Percentiles rank a stretch among this genome's conserved stretches.
These are phyloP conservation scores for Leptoclinus maculatus DNA, from an alignment of 2,797 vertebrate species.

Conservation along the genomic window DNA sequence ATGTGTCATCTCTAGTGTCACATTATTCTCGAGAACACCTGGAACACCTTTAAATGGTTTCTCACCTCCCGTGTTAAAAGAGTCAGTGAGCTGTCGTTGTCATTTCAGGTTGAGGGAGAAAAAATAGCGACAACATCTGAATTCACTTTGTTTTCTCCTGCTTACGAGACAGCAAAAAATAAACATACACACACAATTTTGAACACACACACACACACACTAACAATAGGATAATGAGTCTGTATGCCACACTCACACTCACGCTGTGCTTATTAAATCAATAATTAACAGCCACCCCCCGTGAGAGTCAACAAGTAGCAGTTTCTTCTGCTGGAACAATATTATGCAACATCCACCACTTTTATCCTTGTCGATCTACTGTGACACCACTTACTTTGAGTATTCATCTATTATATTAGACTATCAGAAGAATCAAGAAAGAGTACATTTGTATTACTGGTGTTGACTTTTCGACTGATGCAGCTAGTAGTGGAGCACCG, in stretches of 20 bases:
- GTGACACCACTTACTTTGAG: constrained; percentile 14
- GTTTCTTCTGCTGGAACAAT: constrained; percentile 41
- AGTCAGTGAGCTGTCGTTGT: neutral
- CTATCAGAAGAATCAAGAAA: constrained; percentile 1
- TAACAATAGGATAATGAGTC: constrained; percentile 36
- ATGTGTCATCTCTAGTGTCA: neutral
- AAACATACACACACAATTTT: neutral
- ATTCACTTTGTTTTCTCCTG: neutral
- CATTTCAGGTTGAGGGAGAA: neutral
- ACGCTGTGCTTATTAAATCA: constrained; percentile 51
- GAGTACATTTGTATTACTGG: neutral
- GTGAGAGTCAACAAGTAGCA: constrained; percentile 4
- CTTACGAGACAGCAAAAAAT: neutral
- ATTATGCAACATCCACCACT: constrained; percentile 5
- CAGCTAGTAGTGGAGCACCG: neutral
- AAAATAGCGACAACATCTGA: neutral
- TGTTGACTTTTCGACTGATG: constrained; percentile 7
- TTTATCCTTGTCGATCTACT: constrained; percentile 19
- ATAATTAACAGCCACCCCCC: constrained; percentile 46
- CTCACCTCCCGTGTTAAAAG: neutral
- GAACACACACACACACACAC: neutral
- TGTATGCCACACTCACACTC: constrained; percentile 29
- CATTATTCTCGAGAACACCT: neutral
- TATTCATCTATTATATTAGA: constrained; percentile 10
- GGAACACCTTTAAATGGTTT: neutral